Evolutionary conservation across 2,113 vertebrate genomes (phyloP).

Genomic region (Ellobius talpinus): DNA sequence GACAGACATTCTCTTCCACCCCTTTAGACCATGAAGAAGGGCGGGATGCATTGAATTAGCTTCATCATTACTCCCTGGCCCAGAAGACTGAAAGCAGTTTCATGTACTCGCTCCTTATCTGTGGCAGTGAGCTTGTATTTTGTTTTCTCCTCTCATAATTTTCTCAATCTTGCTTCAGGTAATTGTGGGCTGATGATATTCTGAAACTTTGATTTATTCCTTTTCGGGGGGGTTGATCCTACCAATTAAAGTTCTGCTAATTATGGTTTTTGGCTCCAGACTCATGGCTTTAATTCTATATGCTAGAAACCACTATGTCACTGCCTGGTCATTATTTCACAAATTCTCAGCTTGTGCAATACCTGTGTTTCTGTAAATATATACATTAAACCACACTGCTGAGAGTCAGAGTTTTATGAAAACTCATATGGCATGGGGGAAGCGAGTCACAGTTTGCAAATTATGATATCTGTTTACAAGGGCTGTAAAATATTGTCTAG

Average conservation of each 20-base stretch:
- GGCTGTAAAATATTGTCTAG: slow-evolving; percentile 23
- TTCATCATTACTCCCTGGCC: neutral
- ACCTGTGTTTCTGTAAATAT: slow-evolving; percentile 23
- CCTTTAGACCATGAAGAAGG: slow-evolving; percentile 34
- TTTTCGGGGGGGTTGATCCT: slow-evolving; percentile 5
- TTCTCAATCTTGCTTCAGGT: slow-evolving; percentile 38
- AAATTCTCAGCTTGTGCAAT: slow-evolving; percentile 34
- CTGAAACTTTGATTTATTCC: neutral
- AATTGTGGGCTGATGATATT: neutral
- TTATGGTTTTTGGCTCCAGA: slow-evolving; percentile 2
- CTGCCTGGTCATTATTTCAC: neutral
- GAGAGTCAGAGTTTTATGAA: slow-evolving; percentile 9
- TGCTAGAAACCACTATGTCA: neutral
- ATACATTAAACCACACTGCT: neutral
- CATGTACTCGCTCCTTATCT: slow-evolving; percentile 50
- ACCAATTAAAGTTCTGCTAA: slow-evolving; percentile 59
- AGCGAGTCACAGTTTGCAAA: slow-evolving; percentile 2
- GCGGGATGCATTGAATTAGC: slow-evolving; percentile 9
- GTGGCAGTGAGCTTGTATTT: slow-evolving; percentile 1
- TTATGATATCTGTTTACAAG: neutral
- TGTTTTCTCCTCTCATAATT: slow-evolving; percentile 47
- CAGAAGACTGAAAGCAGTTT: slow-evolving; percentile 32
- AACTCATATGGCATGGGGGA: neutral
- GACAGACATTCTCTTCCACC: neutral
- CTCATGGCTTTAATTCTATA: slow-evolving; percentile 16